Base-by-base conservation (phyloP, 2,797 vertebrate genomes). In the Taeniopygia guttata region DNA sequence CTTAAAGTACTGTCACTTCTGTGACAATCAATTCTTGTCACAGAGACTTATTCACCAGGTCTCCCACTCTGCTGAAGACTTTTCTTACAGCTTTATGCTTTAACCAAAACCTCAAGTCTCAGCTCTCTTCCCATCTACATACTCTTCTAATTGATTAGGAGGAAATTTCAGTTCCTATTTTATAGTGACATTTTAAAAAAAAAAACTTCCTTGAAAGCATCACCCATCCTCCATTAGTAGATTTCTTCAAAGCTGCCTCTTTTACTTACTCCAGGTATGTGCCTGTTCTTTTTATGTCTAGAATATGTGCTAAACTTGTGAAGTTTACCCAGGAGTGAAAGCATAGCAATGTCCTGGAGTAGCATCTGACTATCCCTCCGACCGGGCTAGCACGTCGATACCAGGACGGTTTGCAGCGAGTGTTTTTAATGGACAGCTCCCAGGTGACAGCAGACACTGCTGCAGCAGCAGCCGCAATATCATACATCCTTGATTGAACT, bases 401-500 rank as follows among this genome's bases (percentile, higher is more conserved):
- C 17, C 72, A 67, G 87, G 87, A 84, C 9, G 85, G 83, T 91
- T 93, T 82, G 95, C 59, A 78, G 92, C 29, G 91, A 85, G 84
- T 95, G 94, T 46, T 93, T 89, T 95, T 91, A 96, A 97, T 94
- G 93, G 95, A 96, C 91, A 96, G 96, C 92, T 97, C 94, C 82
- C 94, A 95, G 95, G 90, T 93, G 92, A 92, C 92, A 91, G 67
- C 86, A 91, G 94, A 67, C 95, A 84, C 93, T 55, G 93, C 93
- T 85, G 92, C 89, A 92, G 89, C 87, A 56, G 89, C 85, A 81
- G 92, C 90, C 75, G 93, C 95, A 97, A 97, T 96, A 97, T 96
- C 93, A 95, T 94, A 95, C 93, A 91, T 90, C 94, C 85, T 95
- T 89, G 83, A 95, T 91, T 84, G 91, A 94, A 97, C 95, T 93